Base-by-base conservation (phyloP, 2,113 vertebrate species). In the Rhegmatorhina hoffmannsi region DNA sequence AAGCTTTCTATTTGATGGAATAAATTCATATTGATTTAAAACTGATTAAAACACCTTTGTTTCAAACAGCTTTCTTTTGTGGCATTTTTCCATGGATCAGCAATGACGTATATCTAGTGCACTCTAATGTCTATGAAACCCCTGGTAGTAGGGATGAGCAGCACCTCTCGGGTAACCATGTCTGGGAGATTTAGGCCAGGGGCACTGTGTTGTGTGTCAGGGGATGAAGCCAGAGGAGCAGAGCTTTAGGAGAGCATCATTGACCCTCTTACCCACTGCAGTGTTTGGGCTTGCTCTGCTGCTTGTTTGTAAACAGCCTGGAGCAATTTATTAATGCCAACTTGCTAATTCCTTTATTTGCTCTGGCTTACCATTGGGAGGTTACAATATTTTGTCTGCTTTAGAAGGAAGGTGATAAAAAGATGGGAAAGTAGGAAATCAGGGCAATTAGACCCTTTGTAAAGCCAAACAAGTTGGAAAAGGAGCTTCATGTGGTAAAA, bases 91-190 rank as follows among this genome's bases (percentile, higher is more conserved):
- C 19, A 10, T 0, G 3, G 46, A 14, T 9, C 31, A 87, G 40
- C 47, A 82, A 23, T 15, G 29, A 74, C n/a, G 13, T 3, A 12
- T 1, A 79, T 38, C 33, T 38, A 6, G 55, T 69, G n/a, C n/a
- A 23, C 1, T 0, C 20, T 13, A 2, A 4, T 40, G 38, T 17
- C 18, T 2, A 1, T 9, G 28, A 44, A 67, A 11, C 3, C 29
- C 20, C 23, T 43, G 47, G 15, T 0, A 11, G 6, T 3, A 68
- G 23, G 13, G 64, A 40, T 31, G 52, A 75, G 29, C 33, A 75
- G 31, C 44, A 17, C 6, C 44, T 46, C 44, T 21, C 2, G 17
- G 8, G 28, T 33, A 56, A 31, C 9, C n/a, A 24, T 23, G 8
- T 4, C 29, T 11, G 13, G 33, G 36, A 56, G 2, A 1, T 52